A percentile compares a stretch with the other conserved stretches of the same genome.
Evolutionary conservation across 2,888 invertebrate species (phyloP).

Genomic region (Polydrusus pterygomalis): DNA sequence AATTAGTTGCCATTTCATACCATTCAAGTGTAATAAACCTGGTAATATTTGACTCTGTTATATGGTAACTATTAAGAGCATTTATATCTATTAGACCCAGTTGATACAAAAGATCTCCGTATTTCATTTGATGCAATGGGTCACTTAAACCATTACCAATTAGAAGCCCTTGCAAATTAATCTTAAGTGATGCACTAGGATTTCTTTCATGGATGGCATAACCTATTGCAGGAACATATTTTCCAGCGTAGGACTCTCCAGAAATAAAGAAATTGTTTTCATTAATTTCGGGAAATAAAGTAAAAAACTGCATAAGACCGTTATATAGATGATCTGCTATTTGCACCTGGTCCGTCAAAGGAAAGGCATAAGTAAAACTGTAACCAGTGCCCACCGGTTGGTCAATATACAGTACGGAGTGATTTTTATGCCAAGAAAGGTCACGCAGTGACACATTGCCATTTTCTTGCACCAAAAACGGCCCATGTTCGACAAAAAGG

Average conservation of each 20-base stretch:
- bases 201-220: conserved; percentile 83
- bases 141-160: conserved; percentile 90
- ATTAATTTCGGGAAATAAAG: conserved; percentile 85
- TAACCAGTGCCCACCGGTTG: conserved; percentile 92
- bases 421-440: conserved; percentile 85
- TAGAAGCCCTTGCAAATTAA: conserved; percentile 81
- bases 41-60: conserved; percentile 75
- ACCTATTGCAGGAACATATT: conserved; percentile 84
- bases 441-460: conserved; percentile 74
- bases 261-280: conserved; percentile 88
- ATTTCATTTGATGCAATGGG: conserved; percentile 84
- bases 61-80: conserved; percentile 76
- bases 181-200: conserved; percentile 75
- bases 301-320: conserved; percentile 87
- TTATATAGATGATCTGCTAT: conserved; percentile 87
- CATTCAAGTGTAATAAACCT: conserved; percentile 78
- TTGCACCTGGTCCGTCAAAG: conserved; percentile 85
- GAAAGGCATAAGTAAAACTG: conserved; percentile 83
- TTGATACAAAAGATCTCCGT: conserved; percentile 87
- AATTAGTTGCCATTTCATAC: conserved; percentile 81
- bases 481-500: conserved; percentile 87
- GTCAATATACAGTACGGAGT: conserved; percentile 91
- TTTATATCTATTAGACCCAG: conserved; percentile 82
- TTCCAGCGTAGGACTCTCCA: conserved; percentile 92
- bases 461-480: conserved; percentile 74